These are phyloP conservation scores for Eciton burchellii DNA, from an alignment of 1,140 invertebrate genomes.

Conservation along the genomic window DNA sequence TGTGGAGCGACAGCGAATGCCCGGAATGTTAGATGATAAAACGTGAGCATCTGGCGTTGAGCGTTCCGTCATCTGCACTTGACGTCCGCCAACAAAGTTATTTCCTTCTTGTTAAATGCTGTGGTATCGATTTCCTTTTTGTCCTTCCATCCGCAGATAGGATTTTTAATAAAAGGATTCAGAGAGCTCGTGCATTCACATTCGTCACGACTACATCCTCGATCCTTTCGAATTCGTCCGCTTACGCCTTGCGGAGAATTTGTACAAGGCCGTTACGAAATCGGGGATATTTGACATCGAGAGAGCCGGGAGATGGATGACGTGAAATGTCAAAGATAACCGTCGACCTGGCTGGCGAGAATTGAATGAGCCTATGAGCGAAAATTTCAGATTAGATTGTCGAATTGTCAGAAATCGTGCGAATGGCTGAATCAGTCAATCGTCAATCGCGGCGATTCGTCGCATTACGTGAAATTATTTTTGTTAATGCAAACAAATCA, in stretches of 20 bases:
- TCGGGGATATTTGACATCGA: slow-evolving; percentile 50
- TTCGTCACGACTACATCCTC: background rate
- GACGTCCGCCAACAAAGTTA: slow-evolving; percentile 49
- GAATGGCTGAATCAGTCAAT: background rate
- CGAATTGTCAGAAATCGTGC: background rate
- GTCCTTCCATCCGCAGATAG: background rate
- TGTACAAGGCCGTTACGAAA: slow-evolving; percentile 70
- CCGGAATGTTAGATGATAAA: slow-evolving; percentile 60
- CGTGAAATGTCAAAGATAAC: slow-evolving; percentile 76
- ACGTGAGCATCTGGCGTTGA: slow-evolving; percentile 66
- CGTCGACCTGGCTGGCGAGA: slow-evolving; percentile 12
- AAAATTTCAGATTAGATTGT: slow-evolving; percentile 50
- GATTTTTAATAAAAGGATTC: slow-evolving; percentile 26
- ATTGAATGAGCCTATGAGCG: slow-evolving; percentile 10
- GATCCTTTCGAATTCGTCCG: slow-evolving; percentile 48
- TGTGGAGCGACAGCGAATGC: background rate
- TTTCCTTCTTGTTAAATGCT: background rate
- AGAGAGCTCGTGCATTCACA: background rate
- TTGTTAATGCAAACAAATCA: background rate
- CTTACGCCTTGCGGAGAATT: slow-evolving; percentile 44
- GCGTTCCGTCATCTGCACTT: slow-evolving; percentile 26
- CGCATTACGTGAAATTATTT: background rate
- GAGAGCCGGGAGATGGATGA: slow-evolving; percentile 62
- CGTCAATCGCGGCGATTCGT: background rate
- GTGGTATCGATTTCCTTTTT: slow-evolving; percentile 40